A percentile compares a stretch with the other conserved stretches of the same genome.
Conservation (phyloP, 2,888 invertebrate species). For the Zaprionus obscuricornis region DNA sequence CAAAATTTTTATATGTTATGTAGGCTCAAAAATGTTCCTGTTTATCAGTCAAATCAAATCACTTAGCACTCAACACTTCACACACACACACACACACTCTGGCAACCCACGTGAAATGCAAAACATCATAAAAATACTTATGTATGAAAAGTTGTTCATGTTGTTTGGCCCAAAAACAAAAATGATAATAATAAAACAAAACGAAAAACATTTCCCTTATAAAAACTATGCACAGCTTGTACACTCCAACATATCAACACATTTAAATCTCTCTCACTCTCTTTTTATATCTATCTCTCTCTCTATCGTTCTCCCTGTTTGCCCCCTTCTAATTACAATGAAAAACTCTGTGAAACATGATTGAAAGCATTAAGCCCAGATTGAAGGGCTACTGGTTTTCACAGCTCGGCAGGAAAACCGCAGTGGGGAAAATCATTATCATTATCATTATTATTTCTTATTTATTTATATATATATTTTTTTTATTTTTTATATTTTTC, state of each 20-base stretch:
- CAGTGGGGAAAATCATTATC: background rate
- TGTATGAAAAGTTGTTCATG: background rate
- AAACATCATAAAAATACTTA: constrained; percentile 29
- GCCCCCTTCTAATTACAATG: constrained; percentile 9
- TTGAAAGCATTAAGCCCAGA: constrained; percentile 33
- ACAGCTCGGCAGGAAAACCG: constrained; percentile 1
- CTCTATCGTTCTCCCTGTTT: constrained; percentile 2
- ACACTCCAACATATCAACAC: constrained; percentile 48
- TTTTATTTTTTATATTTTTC: constrained; percentile 37
- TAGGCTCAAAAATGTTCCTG: constrained; percentile 32
- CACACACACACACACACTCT: no score
- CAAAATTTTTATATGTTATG: constrained; percentile 33
- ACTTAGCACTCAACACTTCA: constrained; percentile 43
- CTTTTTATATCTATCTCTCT: no score
- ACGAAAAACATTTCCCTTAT: constrained; percentile 22
- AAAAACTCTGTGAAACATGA: constrained; percentile 35
- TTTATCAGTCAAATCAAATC: constrained; percentile 46
- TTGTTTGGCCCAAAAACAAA: no score
- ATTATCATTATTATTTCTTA: constrained; percentile 57
- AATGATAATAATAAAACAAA: constrained; percentile 4
- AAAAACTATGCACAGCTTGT: constrained; percentile 34
- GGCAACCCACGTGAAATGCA: constrained; percentile 35
- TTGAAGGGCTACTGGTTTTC: constrained; percentile 43
- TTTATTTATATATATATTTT: no score
- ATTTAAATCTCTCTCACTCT: constrained; percentile 22